Conservation (phyloP, 35 echinoderm and acorn worm genomes). For the Diadema setosum region DNA sequence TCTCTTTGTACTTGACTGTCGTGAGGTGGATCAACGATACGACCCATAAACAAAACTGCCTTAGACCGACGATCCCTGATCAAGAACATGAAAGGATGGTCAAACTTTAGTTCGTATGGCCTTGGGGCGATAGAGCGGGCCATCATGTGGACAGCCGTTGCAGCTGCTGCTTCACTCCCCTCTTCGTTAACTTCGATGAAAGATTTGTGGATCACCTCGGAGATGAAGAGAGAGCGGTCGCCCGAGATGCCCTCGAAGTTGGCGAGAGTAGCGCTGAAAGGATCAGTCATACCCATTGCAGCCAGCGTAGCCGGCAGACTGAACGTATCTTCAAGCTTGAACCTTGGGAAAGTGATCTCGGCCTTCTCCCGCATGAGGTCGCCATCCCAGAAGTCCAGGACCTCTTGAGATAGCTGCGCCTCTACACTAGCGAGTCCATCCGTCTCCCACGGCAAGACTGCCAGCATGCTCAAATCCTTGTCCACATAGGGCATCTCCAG, state of each 20-base stretch:
- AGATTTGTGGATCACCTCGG: constrained; percentile 77
- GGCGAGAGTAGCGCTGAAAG: constrained; percentile 34
- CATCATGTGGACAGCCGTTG: not conserved
- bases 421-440: constrained; percentile 48
- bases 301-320: constrained; percentile 34
- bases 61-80: constrained; percentile 60
- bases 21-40: constrained; percentile 38
- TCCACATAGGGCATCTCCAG: constrained; percentile 61
- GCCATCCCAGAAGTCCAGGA: constrained; percentile 4
- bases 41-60: constrained; percentile 67
- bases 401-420: not conserved
- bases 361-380: constrained; percentile 5
- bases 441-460: constrained; percentile 47
- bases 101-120: not conserved
- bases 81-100: constrained; percentile 89
- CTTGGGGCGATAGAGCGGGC: not conserved
- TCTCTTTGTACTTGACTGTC: not conserved
- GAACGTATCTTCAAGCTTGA: constrained; percentile 62
- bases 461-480: constrained; percentile 60
- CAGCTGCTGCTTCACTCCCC: constrained; percentile 88
- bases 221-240: constrained; percentile 46
- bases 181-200: constrained; percentile 94
- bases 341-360: constrained; percentile 54
- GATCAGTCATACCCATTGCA: constrained; percentile 68
- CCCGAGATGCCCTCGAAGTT: constrained; percentile 63